Base-by-base conservation (phyloP, 1,140 invertebrate genomes). In the Schlechtendalia chinensis region DNA sequence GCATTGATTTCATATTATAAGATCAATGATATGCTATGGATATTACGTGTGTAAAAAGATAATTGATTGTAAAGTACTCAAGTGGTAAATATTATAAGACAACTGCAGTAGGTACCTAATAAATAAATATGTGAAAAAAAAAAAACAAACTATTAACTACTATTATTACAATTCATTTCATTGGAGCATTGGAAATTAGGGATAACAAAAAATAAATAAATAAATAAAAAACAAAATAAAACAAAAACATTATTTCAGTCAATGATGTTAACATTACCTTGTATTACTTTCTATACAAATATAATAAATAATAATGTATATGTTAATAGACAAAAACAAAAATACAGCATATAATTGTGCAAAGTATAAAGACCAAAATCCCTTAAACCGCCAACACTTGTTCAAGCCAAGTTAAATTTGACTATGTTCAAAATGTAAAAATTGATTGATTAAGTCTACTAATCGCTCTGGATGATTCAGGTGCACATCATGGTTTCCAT, bases 401-500 rank as follows among this genome's bases (percentile, higher is more conserved):
- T 22, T 47, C 12, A 50, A 45, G 14, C 5, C 11, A 16, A 24
- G 24, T 79, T 63, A 81, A 24, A 81, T 22, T 54, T 74, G 72
- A 61, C 45, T 22, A 22, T 17, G 22, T 61, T 71, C 56, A 19
- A 39, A 22, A 22, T 56, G 32, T 24, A 88, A 83, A 86, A 89
- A 89, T 81, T 84, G 81, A 56, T 79, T 83, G 81, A 90, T 83
- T 80, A 85, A 65, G 11, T 83, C 83, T 10, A 87, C 87, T 67
- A 91, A 84, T 81, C 80, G 85, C 84, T 89, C 87, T 8, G 90
- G 89, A 83, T 88, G 83, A 82, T 89, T 89, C 81, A 90, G 86
- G 84, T 92, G 91, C 14, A 91, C 85, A 85, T 91, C 89, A 86
- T 92, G 91, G 85, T 88, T 88, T 22, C 90, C 90, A 24, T 87